These are phyloP conservation scores for Rhagonycha lutea DNA, from an alignment of 2,888 invertebrate genomes.

Conservation along the genomic window DNA sequence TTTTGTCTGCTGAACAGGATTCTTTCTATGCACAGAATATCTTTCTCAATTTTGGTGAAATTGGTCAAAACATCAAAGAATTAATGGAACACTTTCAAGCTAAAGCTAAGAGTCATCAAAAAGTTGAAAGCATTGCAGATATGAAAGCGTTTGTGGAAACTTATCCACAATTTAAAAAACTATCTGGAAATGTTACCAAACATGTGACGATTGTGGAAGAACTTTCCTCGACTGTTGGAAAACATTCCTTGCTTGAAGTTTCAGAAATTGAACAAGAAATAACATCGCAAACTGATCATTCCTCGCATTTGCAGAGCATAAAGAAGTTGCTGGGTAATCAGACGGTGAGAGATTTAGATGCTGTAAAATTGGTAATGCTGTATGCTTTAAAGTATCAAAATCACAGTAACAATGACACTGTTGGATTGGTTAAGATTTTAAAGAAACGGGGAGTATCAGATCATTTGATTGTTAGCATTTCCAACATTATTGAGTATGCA, in stretches of 20 bases:
- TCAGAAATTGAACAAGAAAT: conserved; percentile 94
- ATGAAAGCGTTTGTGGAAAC: conserved; percentile 99
- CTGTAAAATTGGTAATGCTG: conserved; percentile 84
- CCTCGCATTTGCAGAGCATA: conserved; percentile 76
- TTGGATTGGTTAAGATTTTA: conserved; percentile 74
- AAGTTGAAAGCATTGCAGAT: conserved; percentile 96
- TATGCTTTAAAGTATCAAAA: conserved; percentile 94
- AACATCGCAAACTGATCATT: conserved; percentile 85
- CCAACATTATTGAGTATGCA: conserved; percentile 79
- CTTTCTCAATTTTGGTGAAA: conserved; percentile 97
- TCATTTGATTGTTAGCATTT: conserved; percentile 61
- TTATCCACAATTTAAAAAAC: conserved; percentile 97
- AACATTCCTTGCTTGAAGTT: conserved; percentile 81
- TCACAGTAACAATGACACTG: conserved; percentile 82
- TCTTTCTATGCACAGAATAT: conserved; percentile 95
- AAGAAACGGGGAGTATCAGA: conserved; percentile 74
- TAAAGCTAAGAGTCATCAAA: conserved; percentile 93
- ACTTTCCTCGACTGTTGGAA: conserved; percentile 81
- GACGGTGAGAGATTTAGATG: conserved; percentile 74
- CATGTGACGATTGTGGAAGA: conserved; percentile 97
- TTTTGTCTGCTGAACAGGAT: conserved; percentile 93
- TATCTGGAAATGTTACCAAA: conserved; percentile 94
- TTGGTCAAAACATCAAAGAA: conserved; percentile 94
- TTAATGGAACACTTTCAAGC: conserved; percentile 97
- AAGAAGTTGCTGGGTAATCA: conserved; percentile 78